Evolutionary conservation across 2,888 invertebrate genomes (phyloP).

Genomic region (Lumbricus terrestris): DNA sequence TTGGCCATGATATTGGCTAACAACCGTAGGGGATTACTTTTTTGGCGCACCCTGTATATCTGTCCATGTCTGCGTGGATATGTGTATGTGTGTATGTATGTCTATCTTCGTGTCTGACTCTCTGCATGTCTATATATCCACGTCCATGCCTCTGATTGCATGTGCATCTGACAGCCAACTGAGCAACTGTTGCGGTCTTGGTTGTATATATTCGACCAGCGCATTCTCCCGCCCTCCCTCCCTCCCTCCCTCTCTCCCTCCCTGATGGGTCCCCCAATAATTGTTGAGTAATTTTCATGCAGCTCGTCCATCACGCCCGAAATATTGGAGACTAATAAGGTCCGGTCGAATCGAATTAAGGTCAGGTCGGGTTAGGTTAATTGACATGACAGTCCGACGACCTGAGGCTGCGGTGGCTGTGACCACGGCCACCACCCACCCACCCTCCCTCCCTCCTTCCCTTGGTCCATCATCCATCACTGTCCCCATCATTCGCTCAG

Average conservation of each 20-base stretch:
- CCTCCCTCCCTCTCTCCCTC: not conserved
- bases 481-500: not conserved
- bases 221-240: too few relatives aligned
- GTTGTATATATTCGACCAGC: not conserved
- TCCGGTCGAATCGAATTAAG: conserved; percentile 3
- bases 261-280: not conserved
- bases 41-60: too few relatives aligned
- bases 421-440: too few relatives aligned
- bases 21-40: too few relatives aligned
- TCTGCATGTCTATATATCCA: not conserved
- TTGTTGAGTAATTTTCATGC: not conserved
- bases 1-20: too few relatives aligned
- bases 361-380: conserved; percentile 3
- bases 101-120: too few relatives aligned
- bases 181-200: not conserved
- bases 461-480: not conserved
- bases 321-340: not conserved
- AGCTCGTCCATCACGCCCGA: not conserved
- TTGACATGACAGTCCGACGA: not conserved
- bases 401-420: not conserved
- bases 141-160: not conserved
- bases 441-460: not conserved
- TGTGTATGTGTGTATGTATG: too few relatives aligned
- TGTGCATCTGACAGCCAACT: not conserved
- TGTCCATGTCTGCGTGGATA: too few relatives aligned